phyloP scores from a whole-genome alignment of 1,140 invertebrate genomes.

The Halictus rubicundus region DNA sequence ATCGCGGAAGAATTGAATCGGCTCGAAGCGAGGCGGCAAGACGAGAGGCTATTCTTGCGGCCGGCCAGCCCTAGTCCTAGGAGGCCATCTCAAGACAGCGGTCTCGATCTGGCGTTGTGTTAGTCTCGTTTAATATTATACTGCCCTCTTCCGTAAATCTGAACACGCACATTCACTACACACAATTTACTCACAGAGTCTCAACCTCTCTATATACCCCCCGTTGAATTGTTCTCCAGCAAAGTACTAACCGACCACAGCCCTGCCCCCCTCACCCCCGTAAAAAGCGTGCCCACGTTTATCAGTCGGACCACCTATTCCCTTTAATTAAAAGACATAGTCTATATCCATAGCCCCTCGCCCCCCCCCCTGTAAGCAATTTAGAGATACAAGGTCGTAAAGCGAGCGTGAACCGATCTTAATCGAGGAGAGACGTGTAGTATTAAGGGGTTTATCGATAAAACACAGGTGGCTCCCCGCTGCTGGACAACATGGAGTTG shows the following conservation, averaged over 20 bases:
- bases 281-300: not conserved
- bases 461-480: conserved; percentile 79
- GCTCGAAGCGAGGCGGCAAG: conserved; percentile 82
- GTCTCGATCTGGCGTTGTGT: conserved; percentile 88
- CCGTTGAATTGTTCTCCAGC: no score
- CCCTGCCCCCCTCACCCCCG: not conserved
- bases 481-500: conserved; percentile 80
- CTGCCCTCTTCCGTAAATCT: conserved; percentile 54
- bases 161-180: conserved; percentile 46
- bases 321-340: no score
- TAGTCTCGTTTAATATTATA: conserved; percentile 76
- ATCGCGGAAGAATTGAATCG: conserved; percentile 84
- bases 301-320: no score
- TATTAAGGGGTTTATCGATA: conserved; percentile 76
- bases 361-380: conserved; percentile 26
- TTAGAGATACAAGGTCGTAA: conserved; percentile 59
- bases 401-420: conserved; percentile 50
- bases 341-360: not conserved
- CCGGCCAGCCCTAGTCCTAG: conserved; percentile 86
- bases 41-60: conserved; percentile 81
- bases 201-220: no score
- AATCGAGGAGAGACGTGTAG: conserved; percentile 56
- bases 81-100: conserved; percentile 91
- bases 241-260: no score
- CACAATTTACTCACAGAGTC: conserved; percentile 8